Conservation (phyloP, 1,140 invertebrate genomes). For the Orchesella cincta region DNA sequence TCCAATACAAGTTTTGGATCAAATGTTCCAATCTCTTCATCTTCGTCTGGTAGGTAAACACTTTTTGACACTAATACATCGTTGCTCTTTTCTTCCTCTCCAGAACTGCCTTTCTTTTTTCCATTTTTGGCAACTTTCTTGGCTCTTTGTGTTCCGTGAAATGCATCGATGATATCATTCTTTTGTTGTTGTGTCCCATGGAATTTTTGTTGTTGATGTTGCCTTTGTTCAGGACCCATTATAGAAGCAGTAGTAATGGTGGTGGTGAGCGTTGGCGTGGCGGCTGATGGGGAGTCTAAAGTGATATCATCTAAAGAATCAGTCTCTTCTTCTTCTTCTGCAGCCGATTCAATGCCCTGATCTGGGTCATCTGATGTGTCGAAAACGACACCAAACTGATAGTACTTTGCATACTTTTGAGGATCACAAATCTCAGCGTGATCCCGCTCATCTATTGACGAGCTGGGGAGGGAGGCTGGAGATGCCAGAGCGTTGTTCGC, state of each 20-base stretch:
- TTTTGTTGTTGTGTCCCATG: not conserved
- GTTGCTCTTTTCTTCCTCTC: not conserved
- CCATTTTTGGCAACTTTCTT: not conserved
- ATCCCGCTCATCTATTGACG: constrained; percentile 12
- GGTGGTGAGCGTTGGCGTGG: not conserved
- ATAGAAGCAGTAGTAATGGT: not conserved
- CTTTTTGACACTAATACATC: constrained; percentile 30
- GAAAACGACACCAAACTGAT: constrained; percentile 49
- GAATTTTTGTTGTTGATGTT: not conserved
- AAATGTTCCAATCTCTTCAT: constrained; percentile 49
- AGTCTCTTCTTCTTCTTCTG: constrained; percentile 17
- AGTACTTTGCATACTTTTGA: constrained; percentile 48
- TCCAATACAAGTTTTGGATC: constrained; percentile 34
- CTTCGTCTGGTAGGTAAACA: constrained; percentile 35
- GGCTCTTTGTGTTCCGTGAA: not conserved
- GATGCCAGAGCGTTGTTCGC: not conserved
- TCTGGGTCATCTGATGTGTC: constrained; percentile 34
- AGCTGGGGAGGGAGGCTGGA: not conserved
- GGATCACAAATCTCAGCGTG: constrained; percentile 43
- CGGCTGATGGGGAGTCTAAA: not conserved
- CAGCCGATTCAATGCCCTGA: constrained; percentile 30
- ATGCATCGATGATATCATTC: constrained; percentile 1
- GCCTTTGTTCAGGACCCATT: not conserved
- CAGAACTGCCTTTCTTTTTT: not conserved
- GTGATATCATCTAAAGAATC: constrained; percentile 21